Conservation (phyloP, 1,140 invertebrate genomes). For the Sycophila sp. region DNA sequence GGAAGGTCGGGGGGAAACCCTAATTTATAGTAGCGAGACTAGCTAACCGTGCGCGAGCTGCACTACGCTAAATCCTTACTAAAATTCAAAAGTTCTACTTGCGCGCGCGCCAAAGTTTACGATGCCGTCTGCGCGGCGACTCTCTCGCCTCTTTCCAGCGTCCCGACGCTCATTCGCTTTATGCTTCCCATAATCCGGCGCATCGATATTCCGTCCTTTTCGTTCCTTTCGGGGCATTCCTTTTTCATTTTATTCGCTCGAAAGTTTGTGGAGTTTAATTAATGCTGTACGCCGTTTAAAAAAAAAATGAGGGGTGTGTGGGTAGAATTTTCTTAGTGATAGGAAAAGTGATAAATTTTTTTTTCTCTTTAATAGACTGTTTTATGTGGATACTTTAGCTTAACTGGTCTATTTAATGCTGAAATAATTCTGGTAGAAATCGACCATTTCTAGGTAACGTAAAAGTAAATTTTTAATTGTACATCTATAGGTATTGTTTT, state of each 20-base stretch:
- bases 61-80: constrained; percentile 47
- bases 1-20: constrained; percentile 48
- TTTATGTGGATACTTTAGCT: no score
- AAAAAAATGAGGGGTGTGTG: no score
- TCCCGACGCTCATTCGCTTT: constrained; percentile 32
- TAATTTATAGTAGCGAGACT: constrained; percentile 55
- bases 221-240: background rate
- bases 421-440: no score
- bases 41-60: constrained; percentile 33
- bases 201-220: background rate
- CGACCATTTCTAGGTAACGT: no score
- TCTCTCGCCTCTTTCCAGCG: constrained; percentile 35
- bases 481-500: no score
- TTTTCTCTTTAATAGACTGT: background rate
- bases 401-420: no score
- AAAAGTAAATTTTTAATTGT: no score
- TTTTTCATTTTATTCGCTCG: constrained; percentile 20
- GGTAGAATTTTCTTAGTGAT: no score
- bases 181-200: constrained; percentile 10
- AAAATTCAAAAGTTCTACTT: constrained; percentile 63
- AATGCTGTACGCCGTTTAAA: no score
- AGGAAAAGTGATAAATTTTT: no score
- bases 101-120: constrained; percentile 56
- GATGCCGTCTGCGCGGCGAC: constrained; percentile 59
- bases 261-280: no score